phyloP scores from a whole-genome alignment of 2,113 vertebrate genomes.

The Halichoerus grypus region DNA sequence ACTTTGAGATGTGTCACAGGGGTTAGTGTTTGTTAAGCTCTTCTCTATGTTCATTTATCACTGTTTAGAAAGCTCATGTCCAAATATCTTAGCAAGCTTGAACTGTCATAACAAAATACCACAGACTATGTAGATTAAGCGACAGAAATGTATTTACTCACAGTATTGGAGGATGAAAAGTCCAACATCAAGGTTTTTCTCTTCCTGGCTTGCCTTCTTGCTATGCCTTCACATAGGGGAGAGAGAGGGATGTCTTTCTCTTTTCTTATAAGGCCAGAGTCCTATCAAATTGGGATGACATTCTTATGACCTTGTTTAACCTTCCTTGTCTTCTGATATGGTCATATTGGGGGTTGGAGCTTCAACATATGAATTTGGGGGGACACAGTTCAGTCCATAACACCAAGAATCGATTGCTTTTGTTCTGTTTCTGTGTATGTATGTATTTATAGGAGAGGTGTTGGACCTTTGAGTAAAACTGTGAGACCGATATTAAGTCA shows the following conservation, averaged over 20 bases:
- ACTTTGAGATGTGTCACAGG: neutral
- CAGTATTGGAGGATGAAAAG: neutral
- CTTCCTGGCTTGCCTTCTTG: neutral
- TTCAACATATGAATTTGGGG: neutral
- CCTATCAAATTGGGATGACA: neutral
- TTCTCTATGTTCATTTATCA: neutral
- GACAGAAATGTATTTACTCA: neutral
- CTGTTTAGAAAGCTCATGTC: neutral
- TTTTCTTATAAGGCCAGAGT: neutral
- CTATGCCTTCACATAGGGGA: neutral
- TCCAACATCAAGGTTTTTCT: neutral
- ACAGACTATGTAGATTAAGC: neutral
- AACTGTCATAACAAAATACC: neutral
- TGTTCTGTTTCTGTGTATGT: neutral
- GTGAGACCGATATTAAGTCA: neutral
- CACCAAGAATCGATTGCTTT: neutral
- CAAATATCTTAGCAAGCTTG: neutral
- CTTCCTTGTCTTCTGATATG: neutral
- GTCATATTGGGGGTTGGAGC: neutral
- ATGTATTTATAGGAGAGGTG: neutral
- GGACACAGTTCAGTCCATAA: neutral
- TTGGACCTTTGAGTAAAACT: neutral
- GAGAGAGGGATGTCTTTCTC: neutral
- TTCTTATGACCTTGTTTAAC: neutral
- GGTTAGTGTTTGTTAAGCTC: neutral